Conservation (phyloP, 2,113 vertebrate genomes). For the Tenrec ecaudatus region DNA sequence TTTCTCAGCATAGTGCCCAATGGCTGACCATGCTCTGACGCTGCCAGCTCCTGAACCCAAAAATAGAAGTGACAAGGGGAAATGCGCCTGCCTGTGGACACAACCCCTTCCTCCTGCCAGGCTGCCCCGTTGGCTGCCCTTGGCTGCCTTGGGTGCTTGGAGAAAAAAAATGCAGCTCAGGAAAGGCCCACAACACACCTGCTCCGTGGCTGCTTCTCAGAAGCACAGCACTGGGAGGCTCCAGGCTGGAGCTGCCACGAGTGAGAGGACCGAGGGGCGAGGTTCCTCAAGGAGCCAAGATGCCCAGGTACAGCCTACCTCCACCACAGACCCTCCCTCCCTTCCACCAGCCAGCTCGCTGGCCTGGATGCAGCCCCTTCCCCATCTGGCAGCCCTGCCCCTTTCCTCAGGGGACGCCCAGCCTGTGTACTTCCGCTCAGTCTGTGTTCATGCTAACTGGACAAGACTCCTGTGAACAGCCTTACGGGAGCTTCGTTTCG, state of each 20-base stretch:
- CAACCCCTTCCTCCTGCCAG: neutral
- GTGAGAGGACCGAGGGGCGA: neutral
- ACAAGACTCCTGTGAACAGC: neutral
- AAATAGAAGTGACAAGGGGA: neutral
- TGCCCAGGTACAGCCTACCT: neutral
- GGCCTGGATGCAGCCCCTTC: neutral
- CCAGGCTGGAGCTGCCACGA: accelerated
- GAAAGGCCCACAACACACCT: neutral
- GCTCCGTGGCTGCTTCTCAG: neutral
- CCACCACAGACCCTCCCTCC: accelerated
- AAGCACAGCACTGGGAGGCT: neutral
- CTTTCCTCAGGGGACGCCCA: accelerated
- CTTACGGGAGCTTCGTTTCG: neutral
- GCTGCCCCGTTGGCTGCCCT: neutral
- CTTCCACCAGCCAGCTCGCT: accelerated
- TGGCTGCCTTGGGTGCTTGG: neutral
- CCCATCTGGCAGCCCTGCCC: neutral
- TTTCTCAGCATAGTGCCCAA: neutral
- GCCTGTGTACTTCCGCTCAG: neutral
- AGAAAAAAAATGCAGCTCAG: neutral
- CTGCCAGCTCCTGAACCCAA: neutral
- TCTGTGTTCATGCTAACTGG: neutral
- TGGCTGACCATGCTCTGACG: neutral
- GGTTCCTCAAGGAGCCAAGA: neutral
- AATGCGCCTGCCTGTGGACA: neutral